Conservation (phyloP, 2,797 vertebrate species). For the Champsocephalus esox region DNA sequence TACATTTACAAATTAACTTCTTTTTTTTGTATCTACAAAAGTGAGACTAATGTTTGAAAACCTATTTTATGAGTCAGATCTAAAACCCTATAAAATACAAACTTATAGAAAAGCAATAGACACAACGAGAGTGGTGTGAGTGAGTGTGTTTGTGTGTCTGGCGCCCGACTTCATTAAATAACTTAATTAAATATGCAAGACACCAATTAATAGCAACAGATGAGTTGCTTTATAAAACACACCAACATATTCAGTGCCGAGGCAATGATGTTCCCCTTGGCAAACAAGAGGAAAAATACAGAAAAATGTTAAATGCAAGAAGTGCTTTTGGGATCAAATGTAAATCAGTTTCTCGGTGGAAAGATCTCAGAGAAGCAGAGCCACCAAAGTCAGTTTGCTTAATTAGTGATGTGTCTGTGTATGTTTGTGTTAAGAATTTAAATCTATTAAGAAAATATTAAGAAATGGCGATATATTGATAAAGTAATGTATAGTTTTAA, state of each 20-base stretch:
- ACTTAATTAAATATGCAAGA: slow-evolving; percentile 67
- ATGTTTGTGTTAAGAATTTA: slow-evolving; percentile 9
- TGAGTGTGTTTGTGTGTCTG: too few species aligned
- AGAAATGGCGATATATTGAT: slow-evolving; percentile 27
- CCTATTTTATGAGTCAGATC: neutral
- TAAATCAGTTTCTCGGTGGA: slow-evolving; percentile 29
- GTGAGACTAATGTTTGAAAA: neutral
- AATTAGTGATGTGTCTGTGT: slow-evolving; percentile 34
- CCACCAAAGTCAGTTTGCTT: slow-evolving; percentile 23
- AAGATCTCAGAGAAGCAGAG: slow-evolving; percentile 27
- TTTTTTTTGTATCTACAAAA: neutral
- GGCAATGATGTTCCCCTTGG: slow-evolving; percentile 57
- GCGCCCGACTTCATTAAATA: too few species aligned
- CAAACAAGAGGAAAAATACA: slow-evolving; percentile 31
- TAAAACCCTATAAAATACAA: neutral
- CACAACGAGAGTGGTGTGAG: neutral
- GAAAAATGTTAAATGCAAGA: slow-evolving; percentile 14
- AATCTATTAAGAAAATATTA: slow-evolving; percentile 21
- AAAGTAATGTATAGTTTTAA: neutral
- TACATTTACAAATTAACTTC: too few species aligned
- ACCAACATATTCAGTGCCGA: slow-evolving; percentile 52
- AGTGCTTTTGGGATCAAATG: slow-evolving; percentile 27
- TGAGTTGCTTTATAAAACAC: slow-evolving; percentile 67
- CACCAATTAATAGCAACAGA: slow-evolving; percentile 78
- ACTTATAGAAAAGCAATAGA: neutral